Conservation (phyloP, 2,113 vertebrate species). For the Casuarius casuarius region DNA sequence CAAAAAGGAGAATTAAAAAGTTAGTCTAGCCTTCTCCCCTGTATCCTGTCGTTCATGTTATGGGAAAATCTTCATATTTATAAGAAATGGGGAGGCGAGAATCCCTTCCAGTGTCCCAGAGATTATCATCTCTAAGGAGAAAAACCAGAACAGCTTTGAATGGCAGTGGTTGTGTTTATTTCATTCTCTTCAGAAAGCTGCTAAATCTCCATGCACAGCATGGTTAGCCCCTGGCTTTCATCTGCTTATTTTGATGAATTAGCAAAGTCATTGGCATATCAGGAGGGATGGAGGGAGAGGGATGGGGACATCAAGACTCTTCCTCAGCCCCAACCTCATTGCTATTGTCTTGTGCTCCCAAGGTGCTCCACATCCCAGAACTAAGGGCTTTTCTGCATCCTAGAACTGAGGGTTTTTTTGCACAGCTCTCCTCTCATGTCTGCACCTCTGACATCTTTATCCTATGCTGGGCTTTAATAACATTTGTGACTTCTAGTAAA, state of each 20-base stretch:
- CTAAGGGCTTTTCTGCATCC: neutral
- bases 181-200: constrained; percentile 22
- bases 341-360: neutral
- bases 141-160: constrained; percentile 46
- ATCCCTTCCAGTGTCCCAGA: neutral
- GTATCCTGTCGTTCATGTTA: neutral
- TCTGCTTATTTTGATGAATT: constrained; percentile 37
- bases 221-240: constrained; percentile 33
- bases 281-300: neutral
- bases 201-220: neutral
- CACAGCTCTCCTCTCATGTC: neutral
- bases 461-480: neutral
- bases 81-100: neutral
- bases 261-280: constrained; percentile 14
- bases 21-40: neutral
- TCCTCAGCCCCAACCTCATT: neutral
- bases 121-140: constrained; percentile 29
- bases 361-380: neutral
- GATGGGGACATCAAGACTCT: neutral
- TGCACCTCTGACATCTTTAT: neutral
- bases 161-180: constrained; percentile 30
- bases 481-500: neutral
- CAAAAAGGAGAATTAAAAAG: neutral
- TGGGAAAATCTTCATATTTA: neutral
- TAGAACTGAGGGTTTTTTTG: neutral